A percentile compares a stretch with the other conserved stretches of the same genome.
These are phyloP conservation scores for Australoheros facetus DNA, from an alignment of 2,797 vertebrate genomes.

Conservation along the genomic window DNA sequence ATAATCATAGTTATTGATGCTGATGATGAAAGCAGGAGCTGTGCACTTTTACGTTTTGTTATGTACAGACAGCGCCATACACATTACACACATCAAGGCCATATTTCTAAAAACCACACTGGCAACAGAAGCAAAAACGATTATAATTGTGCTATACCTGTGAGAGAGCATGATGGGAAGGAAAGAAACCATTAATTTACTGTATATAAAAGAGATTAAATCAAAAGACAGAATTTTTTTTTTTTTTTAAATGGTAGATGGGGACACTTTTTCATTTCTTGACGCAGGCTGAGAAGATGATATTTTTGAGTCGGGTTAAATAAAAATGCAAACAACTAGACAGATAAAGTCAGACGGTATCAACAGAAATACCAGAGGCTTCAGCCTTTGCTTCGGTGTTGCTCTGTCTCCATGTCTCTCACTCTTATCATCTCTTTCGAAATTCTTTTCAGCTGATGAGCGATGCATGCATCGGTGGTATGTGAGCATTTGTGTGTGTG, in stretches of 20 bases:
- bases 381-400: conserved; percentile 17
- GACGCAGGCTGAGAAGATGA: conserved; percentile 21
- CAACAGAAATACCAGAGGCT: conserved; percentile 58
- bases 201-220: background rate
- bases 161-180: background rate
- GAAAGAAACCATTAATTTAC: background rate
- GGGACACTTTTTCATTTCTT: background rate
- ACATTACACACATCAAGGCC: background rate
- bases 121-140: background rate
- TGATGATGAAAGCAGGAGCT: background rate
- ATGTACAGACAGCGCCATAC: background rate
- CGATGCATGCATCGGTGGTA: background rate
- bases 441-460: conserved; percentile 24
- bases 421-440: background rate
- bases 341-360: conserved; percentile 56
- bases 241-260: background rate
- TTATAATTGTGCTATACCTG: background rate
- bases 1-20: background rate
- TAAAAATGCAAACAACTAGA: conserved; percentile 51
- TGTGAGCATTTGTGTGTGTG: background rate
- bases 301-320: conserved; percentile 34
- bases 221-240: background rate
- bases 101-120: background rate
- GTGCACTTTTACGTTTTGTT: background rate
- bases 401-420: conserved; percentile 17